Evolutionary conservation across 2,888 invertebrate genomes (phyloP), one percentile per base, ranked within the genome.

Genomic region (Thera britannica): DNA sequence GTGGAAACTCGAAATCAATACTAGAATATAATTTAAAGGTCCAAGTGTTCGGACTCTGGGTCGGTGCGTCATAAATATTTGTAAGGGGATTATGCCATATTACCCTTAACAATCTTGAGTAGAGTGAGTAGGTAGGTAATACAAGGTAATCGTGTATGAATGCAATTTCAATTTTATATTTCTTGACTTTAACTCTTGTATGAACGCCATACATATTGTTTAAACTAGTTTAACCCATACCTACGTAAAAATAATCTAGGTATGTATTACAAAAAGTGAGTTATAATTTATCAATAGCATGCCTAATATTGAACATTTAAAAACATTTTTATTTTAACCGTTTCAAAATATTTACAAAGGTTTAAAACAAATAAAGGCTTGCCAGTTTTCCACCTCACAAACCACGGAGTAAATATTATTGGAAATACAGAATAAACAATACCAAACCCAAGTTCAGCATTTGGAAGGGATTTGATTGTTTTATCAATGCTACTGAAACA

Each of bases 1-100:
- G 78, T 77, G 79, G 79, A 87, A 89, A 90, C 88, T 87, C 85
- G 85, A 88, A 90, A 90, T 90, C 89, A 84, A 89, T 90, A 88
- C 69, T 61, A 34, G 62, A 65, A 58, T 65, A 54, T 46, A 23
- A 59, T 64, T 68, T 46, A 9, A 46, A 9, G 51, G 46, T 0
- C 12, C 7, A 41, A 54, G 34, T 4, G 1, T 55, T 64, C 51
- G 8, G 12, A 23, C 5, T 23, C 4, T 38, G 38, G 38, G 6
- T 38, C 9, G 44, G 9, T 9, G 44, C 44, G 44, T 46, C 8
- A 9, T 46, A 9, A 46, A 9, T 9, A 46, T 41, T 23, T 23
- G 23, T 23, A 1, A 23, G 23, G 23, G 23, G 23, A 23, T 23
- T 23, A 23, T 0, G 23, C 23, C 23, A 23, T 23, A 23, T 23